Evolutionary conservation across 2,888 invertebrate genomes (phyloP), one percentile per base, ranked within the genome.

Genomic region (Yponomeuta plumbellus): DNA sequence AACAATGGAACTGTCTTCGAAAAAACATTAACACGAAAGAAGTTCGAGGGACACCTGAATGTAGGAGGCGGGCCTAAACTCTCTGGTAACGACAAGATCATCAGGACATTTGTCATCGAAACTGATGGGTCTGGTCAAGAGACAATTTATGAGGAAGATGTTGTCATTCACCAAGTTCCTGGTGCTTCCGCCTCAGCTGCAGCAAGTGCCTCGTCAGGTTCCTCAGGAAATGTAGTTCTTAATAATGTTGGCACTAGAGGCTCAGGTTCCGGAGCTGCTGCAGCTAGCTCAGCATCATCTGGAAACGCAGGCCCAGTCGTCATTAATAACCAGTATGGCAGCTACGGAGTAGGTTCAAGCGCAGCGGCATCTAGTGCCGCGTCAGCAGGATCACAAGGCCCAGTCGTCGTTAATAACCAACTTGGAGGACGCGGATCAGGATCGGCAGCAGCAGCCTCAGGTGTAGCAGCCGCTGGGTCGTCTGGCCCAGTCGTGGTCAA

Each of bases 141-240:
- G 71, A 70, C 64, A 0, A 72, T 87, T 10, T 71, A 70, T n/a
- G 86, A 88, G 72, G 76, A 81, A 70, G 86, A 88, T 70, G 75
- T 80, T 0, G 70, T 80, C 0, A 56, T 65, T 26, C 44, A 58
- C 20, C 8, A 21, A 23, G 17, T 34, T 13, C 21, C 65, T 21
- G 39, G 20, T 61, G 26, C 69, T 10, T 62, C 67, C 10, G 68
- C 70, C 11, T 26, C 63, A 20, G 34, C 67, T 13, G 57, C 68
- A n/a, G 66, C 44, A 10, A 66, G 26, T 57, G 13, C 61, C 11
- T 67, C 44, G 1, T 52, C 34, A 23, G 26, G 21, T 11, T 34
- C 40, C 21, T 39, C 67, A 34, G 40, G 23, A 26, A 5, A 13
- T 56, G 20, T 40, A 20, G 52, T 64, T 17, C 22, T 22, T 21